phyloP scores from a whole-genome alignment of 1,140 invertebrate species.

The Colletes gigas region DNA sequence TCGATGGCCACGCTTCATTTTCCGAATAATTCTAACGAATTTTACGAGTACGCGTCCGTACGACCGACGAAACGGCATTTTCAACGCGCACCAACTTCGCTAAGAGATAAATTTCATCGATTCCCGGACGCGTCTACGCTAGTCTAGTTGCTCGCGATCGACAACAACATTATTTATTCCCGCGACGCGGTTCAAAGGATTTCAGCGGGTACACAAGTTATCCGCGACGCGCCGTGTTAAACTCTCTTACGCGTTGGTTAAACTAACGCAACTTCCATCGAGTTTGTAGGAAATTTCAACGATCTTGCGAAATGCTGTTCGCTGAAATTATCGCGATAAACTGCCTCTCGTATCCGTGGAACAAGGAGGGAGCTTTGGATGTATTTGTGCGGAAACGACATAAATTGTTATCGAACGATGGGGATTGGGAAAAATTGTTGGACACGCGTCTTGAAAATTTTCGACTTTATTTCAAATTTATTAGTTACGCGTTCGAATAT shows the following conservation, averaged over 20 bases:
- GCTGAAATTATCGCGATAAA: not conserved
- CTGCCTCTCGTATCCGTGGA: no score
- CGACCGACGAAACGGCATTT: not conserved
- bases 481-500: no score
- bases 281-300: not conserved
- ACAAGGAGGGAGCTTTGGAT: not conserved
- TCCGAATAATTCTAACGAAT: slow-evolving; percentile 31
- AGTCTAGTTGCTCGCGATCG: not conserved
- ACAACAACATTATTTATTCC: not conserved
- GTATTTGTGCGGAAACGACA: not conserved
- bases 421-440: not conserved
- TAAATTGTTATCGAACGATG: not conserved
- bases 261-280: not conserved
- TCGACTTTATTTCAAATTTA: not conserved
- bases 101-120: slow-evolving; percentile 19
- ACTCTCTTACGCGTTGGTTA: slow-evolving; percentile 4
- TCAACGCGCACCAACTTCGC: not conserved
- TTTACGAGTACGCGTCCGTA: slow-evolving; percentile 4
- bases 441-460: not conserved
- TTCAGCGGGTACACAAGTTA: slow-evolving; percentile 2
- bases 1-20: slow-evolving; percentile 16
- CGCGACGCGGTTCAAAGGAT: not conserved
- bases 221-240: slow-evolving; percentile 14
- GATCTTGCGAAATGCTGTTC: not conserved
- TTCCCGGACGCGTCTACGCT: not conserved